Evolutionary conservation across 2,888 invertebrate species (phyloP), one percentile per base, ranked within the genome.

Genomic region (Mesoligia furuncula): DNA sequence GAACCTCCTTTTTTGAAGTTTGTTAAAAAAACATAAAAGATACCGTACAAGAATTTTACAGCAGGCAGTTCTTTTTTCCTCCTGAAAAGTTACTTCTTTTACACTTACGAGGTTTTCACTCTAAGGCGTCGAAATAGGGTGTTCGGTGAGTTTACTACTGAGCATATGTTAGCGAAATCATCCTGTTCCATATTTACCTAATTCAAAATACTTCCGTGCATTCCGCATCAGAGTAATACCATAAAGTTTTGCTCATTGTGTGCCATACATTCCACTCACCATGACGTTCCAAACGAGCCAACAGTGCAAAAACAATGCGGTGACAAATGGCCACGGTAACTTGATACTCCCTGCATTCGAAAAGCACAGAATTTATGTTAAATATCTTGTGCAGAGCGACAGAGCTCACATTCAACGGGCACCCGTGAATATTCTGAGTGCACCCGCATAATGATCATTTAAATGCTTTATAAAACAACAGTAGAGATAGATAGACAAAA

Each of bases 291-390:
- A 11, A 31, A 51, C 39, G n/a, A 51, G 57, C 36, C 62, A 71
- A 54, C 74, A 59, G 27, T 24, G 65, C 70, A 67, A 75, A 83
- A 83, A 85, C 80, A 75, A 80, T 75, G 54, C 61, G 62, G 36
- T 68, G 66, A 75, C 65, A 77, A 69, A 83, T 73, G 67, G 45
- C 31, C 39, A 45, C 27, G 45, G 73, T 73, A 73, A 78, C 69
- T 77, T 73, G 51, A 73, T 67, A 75, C 67, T 51, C 20, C 31
- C 61, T 57, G 71, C 68, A 73, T 73, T 77, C 70, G 51, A 45
- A 67, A 66, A 77, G 51, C 84, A 64, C 59, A 27, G 64, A 67
- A 82, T 78, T 45, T 48, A 62, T 68, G 76, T 81, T 67, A 70
- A 76, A 71, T 73, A 66, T 54, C 54, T 71, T 72, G 59, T 67